Conservation (phyloP, 2,888 invertebrate genomes). For the Drosophila ustulata region DNA sequence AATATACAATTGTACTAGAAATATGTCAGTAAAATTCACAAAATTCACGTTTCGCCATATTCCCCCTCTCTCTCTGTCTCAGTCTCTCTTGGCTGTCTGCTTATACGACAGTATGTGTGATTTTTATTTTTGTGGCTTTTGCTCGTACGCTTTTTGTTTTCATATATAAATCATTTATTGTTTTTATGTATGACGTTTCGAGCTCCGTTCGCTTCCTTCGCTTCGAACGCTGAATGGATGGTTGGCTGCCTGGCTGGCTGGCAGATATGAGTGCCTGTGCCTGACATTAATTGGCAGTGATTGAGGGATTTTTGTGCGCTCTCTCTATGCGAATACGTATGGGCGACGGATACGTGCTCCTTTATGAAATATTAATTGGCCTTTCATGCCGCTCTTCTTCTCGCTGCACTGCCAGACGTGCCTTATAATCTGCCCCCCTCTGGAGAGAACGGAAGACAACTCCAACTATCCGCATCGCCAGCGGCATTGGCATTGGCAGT, state of each 20-base stretch:
- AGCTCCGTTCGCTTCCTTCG: constrained; percentile 51
- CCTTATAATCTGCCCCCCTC: constrained; percentile 66
- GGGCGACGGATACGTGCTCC: constrained; percentile 69
- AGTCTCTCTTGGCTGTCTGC: constrained; percentile 34
- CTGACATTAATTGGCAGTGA: constrained; percentile 81
- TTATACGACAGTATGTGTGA: constrained; percentile 58
- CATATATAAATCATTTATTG: constrained; percentile 79
- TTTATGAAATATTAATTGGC: constrained; percentile 81
- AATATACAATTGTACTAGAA: constrained; percentile 75
- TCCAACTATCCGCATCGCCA: constrained; percentile 17
- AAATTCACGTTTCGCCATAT: constrained; percentile 74
- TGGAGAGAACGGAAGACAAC: constrained; percentile 15
- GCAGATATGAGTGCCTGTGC: constrained; percentile 79
- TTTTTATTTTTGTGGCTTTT: constrained; percentile 79
- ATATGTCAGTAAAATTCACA: constrained; percentile 75
- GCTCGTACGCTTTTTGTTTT: constrained; percentile 71
- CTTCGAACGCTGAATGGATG: constrained; percentile 32
- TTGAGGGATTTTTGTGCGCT: constrained; percentile 76
- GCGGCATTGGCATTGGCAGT: constrained; percentile 9
- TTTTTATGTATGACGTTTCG: constrained; percentile 73
- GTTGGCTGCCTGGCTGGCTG: constrained; percentile 49
- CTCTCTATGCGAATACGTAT: constrained; percentile 37
- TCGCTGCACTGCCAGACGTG: constrained; percentile 58
- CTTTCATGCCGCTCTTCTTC: constrained; percentile 60
- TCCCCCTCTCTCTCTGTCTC: constrained; percentile 30